These are phyloP conservation scores for Chondrosia reniformis DNA, from an alignment of 37 sponge, comb jelly and placozoan genomes.

Conservation along the genomic window DNA sequence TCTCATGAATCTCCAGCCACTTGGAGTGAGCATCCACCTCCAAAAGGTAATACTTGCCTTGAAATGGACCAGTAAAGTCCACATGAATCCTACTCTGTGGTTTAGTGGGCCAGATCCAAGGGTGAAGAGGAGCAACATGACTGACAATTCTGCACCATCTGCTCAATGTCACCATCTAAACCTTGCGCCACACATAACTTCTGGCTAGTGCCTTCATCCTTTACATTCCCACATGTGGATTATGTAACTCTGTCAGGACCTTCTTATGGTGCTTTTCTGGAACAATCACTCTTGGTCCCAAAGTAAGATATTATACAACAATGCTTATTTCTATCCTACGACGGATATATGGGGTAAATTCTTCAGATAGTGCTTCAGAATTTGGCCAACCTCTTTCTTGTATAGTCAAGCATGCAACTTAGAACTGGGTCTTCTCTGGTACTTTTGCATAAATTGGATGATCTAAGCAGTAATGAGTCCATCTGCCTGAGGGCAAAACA, in stretches of 20 bases:
- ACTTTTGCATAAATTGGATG: not conserved
- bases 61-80: constrained; percentile 1
- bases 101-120: not conserved
- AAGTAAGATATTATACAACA: no score
- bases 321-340: no score
- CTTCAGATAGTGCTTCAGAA: not conserved
- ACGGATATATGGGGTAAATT: no score
- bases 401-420: not conserved
- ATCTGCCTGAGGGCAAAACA: not conserved
- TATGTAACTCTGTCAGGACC: not conserved
- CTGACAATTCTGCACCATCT: not conserved
- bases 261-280: not conserved
- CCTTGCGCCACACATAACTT: not conserved
- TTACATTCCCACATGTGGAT: not conserved
- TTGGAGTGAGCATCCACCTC: constrained; percentile 4
- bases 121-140: not conserved
- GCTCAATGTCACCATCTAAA: not conserved
- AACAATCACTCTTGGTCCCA: not conserved
- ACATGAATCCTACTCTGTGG: not conserved
- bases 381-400: not conserved
- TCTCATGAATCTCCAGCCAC: not conserved
- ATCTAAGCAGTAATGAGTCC: not conserved
- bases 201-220: not conserved
- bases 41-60: not conserved
- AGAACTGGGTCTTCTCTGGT: not conserved